A percentile compares a stretch with the other conserved stretches of the same genome.
Conservation (phyloP, 2,797 vertebrate genomes). For the Poeciliopsis presidionis region DNA sequence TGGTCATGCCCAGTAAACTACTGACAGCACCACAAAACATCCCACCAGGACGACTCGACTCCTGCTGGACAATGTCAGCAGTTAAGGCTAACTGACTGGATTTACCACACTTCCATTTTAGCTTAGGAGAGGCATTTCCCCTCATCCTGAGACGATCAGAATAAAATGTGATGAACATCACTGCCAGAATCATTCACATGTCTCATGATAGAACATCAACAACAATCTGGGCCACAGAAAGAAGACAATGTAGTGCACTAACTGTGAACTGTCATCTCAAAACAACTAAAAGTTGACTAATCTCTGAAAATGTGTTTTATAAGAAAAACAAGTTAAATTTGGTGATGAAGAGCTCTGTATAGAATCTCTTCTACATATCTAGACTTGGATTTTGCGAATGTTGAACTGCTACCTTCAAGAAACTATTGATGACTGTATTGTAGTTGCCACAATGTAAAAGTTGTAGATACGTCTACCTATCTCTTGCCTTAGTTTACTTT, state of each 20-base stretch:
- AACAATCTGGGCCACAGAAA: background rate
- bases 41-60: conserved; percentile 58
- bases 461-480: background rate
- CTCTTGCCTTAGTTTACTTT: background rate
- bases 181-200: conserved; percentile 24
- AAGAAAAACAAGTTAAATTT: background rate
- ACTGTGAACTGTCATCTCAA: background rate
- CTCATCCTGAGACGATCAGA: conserved; percentile 32
- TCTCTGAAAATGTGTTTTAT: background rate
- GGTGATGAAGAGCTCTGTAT: background rate
- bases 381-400: background rate
- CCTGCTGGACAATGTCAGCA: conserved; percentile 65
- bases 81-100: conserved; percentile 66
- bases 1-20: conserved; percentile 64
- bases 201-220: background rate
- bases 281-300: background rate
- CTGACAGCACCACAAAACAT: conserved; percentile 66
- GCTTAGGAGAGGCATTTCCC: conserved; percentile 51
- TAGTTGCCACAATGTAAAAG: background rate
- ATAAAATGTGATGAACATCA: conserved; percentile 49
- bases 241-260: background rate
- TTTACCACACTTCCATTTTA: conserved; percentile 61
- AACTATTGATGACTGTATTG: background rate
- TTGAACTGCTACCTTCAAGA: background rate
- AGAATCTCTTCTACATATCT: background rate